Evolutionary conservation across 2,113 vertebrate species (phyloP).

Genomic region (Nibea albiflora): DNA sequence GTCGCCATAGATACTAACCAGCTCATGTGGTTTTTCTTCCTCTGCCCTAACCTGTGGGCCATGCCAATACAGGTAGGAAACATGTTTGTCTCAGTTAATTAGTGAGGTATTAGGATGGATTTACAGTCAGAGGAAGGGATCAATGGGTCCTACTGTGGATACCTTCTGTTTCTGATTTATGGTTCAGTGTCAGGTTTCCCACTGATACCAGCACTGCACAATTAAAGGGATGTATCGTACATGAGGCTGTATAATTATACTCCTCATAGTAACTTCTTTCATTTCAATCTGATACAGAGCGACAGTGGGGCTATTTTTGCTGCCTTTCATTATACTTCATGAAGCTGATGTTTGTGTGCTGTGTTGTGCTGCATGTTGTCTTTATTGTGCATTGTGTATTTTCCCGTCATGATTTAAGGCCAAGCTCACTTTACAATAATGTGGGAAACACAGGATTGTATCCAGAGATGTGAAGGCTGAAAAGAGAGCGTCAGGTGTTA

Average conservation of each 20-base stretch:
- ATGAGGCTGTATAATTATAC: not conserved
- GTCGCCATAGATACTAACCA: constrained; percentile 99
- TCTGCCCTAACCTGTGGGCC: constrained; percentile 98
- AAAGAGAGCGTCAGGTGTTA: constrained; percentile 1
- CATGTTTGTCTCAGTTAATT: not conserved
- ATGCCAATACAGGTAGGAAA: constrained; percentile 96
- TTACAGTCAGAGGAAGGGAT: not conserved
- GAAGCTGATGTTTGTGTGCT: not conserved
- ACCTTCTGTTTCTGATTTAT: not conserved
- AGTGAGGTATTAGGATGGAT: not conserved
- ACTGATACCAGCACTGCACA: too few species aligned
- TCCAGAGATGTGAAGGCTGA: constrained; percentile 8
- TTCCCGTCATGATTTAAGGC: not conserved
- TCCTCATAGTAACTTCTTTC: not conserved
- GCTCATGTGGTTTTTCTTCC: constrained; percentile 99
- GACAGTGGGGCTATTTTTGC: not conserved
- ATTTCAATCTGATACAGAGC: not conserved
- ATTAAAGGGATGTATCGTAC: not conserved
- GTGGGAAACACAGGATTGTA: not conserved
- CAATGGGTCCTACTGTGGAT: not conserved
- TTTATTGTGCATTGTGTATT: not conserved
- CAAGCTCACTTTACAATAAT: not conserved
- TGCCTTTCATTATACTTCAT: not conserved
- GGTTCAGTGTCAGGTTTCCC: too few species aligned
- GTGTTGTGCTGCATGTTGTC: not conserved